phyloP scores from a whole-genome alignment of 2,888 invertebrate genomes.

The Pyrrhosoma nymphula region DNA sequence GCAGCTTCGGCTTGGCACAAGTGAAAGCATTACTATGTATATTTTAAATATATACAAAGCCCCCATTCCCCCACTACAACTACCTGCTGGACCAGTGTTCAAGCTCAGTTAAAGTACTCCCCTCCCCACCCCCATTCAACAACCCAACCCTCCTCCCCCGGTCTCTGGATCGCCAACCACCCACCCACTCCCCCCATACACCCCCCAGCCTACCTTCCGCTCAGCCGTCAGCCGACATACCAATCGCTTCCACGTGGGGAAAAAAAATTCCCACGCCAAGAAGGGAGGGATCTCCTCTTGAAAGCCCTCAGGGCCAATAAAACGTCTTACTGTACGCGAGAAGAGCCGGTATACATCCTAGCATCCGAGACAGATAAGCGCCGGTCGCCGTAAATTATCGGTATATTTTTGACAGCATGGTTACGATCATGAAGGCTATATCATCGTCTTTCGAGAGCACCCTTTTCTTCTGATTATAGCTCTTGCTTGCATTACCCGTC shows the following conservation, averaged over 20 bases:
- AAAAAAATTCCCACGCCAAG: slow-evolving; percentile 9
- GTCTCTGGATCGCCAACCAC: neutral
- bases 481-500: neutral
- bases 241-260: neutral
- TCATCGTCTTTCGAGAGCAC: neutral
- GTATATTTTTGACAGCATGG: neutral
- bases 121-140: neutral
- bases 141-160: neutral
- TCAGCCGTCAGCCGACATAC: neutral
- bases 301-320: neutral
- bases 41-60: no score
- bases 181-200: neutral
- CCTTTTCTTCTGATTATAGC: neutral
- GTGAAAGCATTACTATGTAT: no score
- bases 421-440: neutral
- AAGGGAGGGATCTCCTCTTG: neutral
- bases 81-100: no score
- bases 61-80: no score
- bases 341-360: neutral
- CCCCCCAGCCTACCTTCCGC: neutral
- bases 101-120: no score
- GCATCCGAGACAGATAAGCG: neutral
- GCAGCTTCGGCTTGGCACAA: no score
- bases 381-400: neutral
- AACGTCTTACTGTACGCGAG: neutral